Conservation (phyloP, 2,113 vertebrate species). For the Chinchilla lanigera region DNA sequence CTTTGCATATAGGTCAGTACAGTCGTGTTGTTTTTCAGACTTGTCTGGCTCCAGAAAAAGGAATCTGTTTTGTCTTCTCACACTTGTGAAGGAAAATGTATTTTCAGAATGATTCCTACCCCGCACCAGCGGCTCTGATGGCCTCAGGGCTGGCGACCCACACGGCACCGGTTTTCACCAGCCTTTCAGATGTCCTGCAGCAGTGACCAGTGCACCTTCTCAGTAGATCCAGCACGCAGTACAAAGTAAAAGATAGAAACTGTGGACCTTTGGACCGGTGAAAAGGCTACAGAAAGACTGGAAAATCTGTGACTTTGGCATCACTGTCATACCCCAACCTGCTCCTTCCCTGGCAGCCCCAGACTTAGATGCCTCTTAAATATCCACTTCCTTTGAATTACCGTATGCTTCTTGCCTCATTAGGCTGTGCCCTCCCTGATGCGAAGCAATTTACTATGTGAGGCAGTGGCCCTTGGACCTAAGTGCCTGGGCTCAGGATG, state of each 20-base stretch:
- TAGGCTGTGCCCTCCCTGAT: rapidly evolving
- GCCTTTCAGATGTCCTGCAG: background rate
- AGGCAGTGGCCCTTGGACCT: background rate
- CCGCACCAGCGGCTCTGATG: background rate
- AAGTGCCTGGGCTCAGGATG: too few relatives aligned
- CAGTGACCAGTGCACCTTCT: background rate
- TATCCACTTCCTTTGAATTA: background rate
- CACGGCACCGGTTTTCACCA: background rate
- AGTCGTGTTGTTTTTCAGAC: constrained; percentile 30
- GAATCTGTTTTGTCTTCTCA: background rate
- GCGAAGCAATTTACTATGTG: background rate
- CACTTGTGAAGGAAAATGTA: background rate
- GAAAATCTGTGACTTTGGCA: background rate
- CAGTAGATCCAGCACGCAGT: background rate
- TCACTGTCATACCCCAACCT: background rate
- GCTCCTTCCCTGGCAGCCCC: background rate
- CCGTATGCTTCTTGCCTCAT: background rate
- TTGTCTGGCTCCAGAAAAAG: background rate
- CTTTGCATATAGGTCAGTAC: background rate
- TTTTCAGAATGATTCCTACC: background rate
- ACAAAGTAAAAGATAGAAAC: background rate
- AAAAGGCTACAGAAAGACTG: background rate
- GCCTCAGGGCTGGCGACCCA: background rate
- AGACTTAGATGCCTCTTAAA: background rate
- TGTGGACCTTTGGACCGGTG: background rate